phyloP scores from a whole-genome alignment of 2,888 invertebrate species.

The Philonicus albiceps region DNA sequence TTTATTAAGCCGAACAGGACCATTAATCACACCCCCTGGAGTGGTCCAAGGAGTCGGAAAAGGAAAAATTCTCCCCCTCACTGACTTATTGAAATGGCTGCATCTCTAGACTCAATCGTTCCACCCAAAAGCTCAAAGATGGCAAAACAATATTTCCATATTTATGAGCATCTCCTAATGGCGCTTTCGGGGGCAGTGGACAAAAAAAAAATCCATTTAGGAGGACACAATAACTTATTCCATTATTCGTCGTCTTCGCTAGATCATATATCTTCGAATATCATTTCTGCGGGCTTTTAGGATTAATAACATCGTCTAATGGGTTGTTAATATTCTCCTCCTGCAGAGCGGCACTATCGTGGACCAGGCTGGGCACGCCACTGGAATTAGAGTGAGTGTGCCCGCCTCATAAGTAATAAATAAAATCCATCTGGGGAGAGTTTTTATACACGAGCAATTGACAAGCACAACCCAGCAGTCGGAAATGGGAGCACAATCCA shows the following conservation, averaged over 20 bases:
- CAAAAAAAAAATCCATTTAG: conserved; percentile 20
- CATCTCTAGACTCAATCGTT: conserved; percentile 2
- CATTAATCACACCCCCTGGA: conserved; percentile 5
- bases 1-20: neutral
- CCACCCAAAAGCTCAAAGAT: neutral
- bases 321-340: conserved; percentile 39
- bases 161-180: conserved; percentile 28
- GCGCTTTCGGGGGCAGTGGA: neutral
- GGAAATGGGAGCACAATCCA: conserved; percentile 19
- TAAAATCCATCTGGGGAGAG: conserved; percentile 14
- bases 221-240: conserved; percentile 24
- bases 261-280: conserved; percentile 32
- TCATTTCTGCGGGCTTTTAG: conserved; percentile 33
- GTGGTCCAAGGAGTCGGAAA: neutral
- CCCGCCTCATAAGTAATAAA: conserved; percentile 29
- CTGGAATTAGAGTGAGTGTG: conserved; percentile 16
- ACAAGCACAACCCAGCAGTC: conserved; percentile 29
- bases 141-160: conserved; percentile 32
- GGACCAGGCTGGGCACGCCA: neutral
- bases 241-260: neutral
- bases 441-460: conserved; percentile 32
- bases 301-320: conserved; percentile 37
- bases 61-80: neutral
- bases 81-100: neutral
- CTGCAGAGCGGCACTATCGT: neutral